A percentile compares a stretch with the other conserved stretches of the same genome.
These are phyloP conservation scores for Brienomyrus brachyistius DNA, from an alignment of 2,113 vertebrate genomes.

Conservation along the genomic window DNA sequence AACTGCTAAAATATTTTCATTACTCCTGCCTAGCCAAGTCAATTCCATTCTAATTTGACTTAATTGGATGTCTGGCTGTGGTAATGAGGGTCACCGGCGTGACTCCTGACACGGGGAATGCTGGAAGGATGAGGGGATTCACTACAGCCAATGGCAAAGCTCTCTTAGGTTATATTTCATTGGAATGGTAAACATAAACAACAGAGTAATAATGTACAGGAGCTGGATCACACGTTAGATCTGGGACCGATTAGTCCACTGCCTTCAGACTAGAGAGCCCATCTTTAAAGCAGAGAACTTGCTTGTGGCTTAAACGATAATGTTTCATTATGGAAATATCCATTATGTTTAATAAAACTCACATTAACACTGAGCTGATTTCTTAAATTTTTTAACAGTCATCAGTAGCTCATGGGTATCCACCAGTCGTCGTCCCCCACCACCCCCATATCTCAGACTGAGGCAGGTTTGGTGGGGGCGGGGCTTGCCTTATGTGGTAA, in stretches of 20 bases:
- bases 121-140: background rate
- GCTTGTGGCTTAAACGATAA: background rate
- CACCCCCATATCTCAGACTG: background rate
- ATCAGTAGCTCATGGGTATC: background rate
- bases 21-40: background rate
- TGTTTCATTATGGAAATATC: background rate
- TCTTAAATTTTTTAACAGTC: background rate
- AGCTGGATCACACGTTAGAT: background rate
- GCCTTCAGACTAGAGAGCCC: background rate
- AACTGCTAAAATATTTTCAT: conserved; percentile 9
- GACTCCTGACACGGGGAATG: background rate
- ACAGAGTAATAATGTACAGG: too few species aligned
- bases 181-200: background rate
- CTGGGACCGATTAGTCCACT: background rate
- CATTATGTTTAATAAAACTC: background rate
- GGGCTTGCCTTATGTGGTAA: background rate
- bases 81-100: background rate
- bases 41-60: conserved; percentile 16
- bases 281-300: background rate
- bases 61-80: conserved; percentile 7
- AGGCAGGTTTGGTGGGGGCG: background rate
- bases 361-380: background rate
- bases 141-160: background rate
- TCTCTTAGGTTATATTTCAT: background rate
- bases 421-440: background rate